phyloP scores from a whole-genome alignment of 2,888 invertebrate genomes.

The Lamellibrachia satsuma region DNA sequence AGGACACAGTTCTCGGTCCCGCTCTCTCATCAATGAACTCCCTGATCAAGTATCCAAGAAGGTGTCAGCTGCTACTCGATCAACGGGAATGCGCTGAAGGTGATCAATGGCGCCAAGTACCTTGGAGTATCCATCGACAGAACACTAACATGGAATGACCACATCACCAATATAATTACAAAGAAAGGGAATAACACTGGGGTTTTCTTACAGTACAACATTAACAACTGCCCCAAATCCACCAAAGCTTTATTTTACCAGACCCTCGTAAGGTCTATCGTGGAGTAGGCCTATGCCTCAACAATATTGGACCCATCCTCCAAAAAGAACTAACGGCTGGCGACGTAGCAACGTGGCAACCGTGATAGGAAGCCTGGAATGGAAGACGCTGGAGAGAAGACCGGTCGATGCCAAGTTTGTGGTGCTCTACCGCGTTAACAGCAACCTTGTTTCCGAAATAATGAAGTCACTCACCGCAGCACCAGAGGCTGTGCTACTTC shows the following conservation, averaged over 20 bases:
- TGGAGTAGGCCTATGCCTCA: background rate
- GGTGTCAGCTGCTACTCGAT: background rate
- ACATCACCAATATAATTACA: background rate
- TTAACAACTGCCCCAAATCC: background rate
- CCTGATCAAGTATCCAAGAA: background rate
- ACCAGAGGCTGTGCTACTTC: no score
- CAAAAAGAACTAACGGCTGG: no score
- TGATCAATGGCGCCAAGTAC: background rate
- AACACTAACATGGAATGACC: background rate
- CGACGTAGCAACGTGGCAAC: no score
- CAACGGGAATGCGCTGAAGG: background rate
- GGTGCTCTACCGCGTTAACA: no score
- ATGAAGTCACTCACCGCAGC: no score
- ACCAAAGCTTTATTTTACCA: background rate
- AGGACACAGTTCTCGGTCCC: no score
- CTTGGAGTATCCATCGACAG: background rate
- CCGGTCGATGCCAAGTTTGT: no score
- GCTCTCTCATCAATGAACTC: no score
- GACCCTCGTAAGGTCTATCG: background rate
- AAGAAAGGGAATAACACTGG: background rate
- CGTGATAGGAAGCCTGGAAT: no score
- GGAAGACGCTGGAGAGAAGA: no score
- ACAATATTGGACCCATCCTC: background rate
- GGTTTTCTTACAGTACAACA: background rate
- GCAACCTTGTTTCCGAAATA: no score